phyloP scores from a whole-genome alignment of 2,888 invertebrate species.

The Dynastes tityus region DNA sequence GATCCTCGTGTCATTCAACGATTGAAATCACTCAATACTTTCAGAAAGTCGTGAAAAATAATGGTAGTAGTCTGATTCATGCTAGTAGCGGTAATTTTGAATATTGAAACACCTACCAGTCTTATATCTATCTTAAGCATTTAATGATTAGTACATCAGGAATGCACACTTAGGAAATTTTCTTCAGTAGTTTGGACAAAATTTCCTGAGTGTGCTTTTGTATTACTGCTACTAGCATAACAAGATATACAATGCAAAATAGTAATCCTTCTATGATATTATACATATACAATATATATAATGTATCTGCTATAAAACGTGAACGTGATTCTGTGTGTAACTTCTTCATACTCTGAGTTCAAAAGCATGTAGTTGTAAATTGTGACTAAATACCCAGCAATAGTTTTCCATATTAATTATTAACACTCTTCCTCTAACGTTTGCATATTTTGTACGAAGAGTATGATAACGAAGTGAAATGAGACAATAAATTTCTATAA shows the following conservation, averaged over 20 bases:
- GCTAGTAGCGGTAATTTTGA: not conserved
- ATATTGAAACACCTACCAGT: not conserved
- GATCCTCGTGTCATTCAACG: not conserved
- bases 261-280: no score
- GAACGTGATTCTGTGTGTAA: not conserved
- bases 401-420: not conserved
- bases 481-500: constrained; percentile 34
- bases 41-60: not conserved
- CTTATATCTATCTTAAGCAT: no score
- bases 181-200: no score
- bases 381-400: not conserved
- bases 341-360: not conserved
- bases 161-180: no score
- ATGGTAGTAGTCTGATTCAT: not conserved
- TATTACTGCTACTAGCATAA: no score
- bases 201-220: no score
- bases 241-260: no score
- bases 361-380: not conserved
- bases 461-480: constrained; percentile 19
- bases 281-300: not conserved
- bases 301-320: no score
- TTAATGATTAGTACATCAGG: no score
- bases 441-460: constrained; percentile 21
- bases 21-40: not conserved
- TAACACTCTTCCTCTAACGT: not conserved